These are phyloP conservation scores for Podilymbus podiceps DNA, from an alignment of 2,113 vertebrate species.

Conservation along the genomic window DNA sequence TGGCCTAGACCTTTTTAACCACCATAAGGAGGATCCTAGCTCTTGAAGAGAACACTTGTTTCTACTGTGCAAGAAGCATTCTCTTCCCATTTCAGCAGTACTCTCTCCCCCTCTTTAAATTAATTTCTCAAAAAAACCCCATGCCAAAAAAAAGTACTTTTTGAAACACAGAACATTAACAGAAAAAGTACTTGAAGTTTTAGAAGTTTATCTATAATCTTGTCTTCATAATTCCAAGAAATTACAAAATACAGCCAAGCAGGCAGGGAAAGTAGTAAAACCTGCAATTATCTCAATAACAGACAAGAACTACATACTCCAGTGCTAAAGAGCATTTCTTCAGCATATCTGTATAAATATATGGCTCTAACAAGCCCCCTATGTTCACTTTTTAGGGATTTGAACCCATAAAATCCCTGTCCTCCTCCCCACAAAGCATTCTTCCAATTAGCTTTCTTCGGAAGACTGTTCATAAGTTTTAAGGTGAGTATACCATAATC, in stretches of 20 bases:
- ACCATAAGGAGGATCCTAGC: neutral
- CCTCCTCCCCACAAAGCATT: neutral
- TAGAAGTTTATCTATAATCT: neutral
- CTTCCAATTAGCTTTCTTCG: neutral
- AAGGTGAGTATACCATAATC: neutral
- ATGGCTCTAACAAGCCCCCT: neutral
- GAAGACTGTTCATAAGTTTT: neutral
- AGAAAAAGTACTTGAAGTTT: neutral
- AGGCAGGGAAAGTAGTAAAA: neutral
- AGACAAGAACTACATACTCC: fast-evolving
- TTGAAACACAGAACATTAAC: neutral
- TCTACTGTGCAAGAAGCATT: neutral
- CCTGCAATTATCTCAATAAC: neutral
- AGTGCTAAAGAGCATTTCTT: neutral
- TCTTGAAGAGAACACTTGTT: neutral
- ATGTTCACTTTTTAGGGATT: neutral
- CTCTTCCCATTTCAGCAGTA: neutral
- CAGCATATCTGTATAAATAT: neutral
- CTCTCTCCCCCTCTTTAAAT: neutral
- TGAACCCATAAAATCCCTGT: neutral
- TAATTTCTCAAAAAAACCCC: neutral
- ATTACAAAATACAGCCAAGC: neutral
- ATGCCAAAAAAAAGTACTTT: neutral
- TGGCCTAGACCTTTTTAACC: neutral
- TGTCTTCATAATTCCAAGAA: neutral